Base-by-base conservation (phyloP, 2,113 vertebrate species). In the Gopherus flavomarginatus region DNA sequence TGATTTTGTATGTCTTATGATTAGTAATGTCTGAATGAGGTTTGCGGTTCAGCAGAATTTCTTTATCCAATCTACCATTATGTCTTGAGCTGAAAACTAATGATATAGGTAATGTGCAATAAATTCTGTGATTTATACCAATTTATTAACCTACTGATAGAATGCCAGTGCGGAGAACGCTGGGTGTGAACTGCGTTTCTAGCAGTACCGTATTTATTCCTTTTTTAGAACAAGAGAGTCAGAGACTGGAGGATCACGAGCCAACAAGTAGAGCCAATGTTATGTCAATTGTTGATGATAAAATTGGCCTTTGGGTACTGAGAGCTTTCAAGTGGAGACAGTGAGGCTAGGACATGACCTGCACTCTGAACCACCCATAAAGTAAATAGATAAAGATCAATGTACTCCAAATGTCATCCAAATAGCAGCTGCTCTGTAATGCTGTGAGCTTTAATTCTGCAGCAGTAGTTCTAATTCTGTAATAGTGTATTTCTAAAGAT, bases 191-290 rank as follows among this genome's bases (percentile, higher is more conserved):
- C 80, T 19, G n/a, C 35, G 4, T 49, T 22, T 59, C 59, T 44
- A 81, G 26, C 0, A 0, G 3, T 26, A 1, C 11, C 82, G 26
- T 85, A 65, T 79, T 84, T 7, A 0, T 16, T 53, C 35, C 16
- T 57, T 81, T 83, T 4, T 24, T 1, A 9, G 72, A 81, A 42
- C 65, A 81, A 0, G 65, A 12, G 7, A n/a, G n/a, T 16, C 12
- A 1, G 0, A 79, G 8, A 5, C 49, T 92, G 62, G 59, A 31
- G 80, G 21, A 11, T 3, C 8, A n/a, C 0, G 0, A 44, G 75
- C 75, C 24, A 22, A 35, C 62, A 38, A 22, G 3, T 11, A 47
- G 75, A 53, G 44, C 57, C 0, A 1, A 1, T 3, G 31, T 3
- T 82, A 78, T 47, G 57, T 4, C 54, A 14, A 59, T 1, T 26